These are phyloP conservation scores for Ctena decussata DNA, from an alignment of 2,888 invertebrate species.

Conservation along the genomic window DNA sequence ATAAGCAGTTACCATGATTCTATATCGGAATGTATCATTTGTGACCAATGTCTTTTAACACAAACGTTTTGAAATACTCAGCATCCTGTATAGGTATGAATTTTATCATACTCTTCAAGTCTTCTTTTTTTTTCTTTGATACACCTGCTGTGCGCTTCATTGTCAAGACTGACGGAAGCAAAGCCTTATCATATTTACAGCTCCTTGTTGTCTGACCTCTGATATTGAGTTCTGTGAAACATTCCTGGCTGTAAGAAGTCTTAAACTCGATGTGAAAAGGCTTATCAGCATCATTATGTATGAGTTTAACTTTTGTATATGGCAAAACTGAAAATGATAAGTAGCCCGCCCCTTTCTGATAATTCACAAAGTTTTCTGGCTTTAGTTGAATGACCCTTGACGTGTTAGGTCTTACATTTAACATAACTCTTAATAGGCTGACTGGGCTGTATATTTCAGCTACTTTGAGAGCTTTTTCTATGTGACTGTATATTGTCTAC, in stretches of 20 bases:
- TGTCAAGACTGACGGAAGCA: background rate
- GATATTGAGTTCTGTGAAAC: background rate
- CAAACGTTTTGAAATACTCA: background rate
- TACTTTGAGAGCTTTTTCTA: slow-evolving; percentile 38
- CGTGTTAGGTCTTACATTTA: slow-evolving; percentile 13
- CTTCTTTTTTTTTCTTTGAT: background rate
- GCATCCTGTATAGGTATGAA: background rate
- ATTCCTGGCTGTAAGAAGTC: slow-evolving; percentile 12
- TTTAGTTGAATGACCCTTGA: slow-evolving; percentile 34
- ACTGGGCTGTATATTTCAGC: slow-evolving; percentile 50
- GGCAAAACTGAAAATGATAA: slow-evolving; percentile 36
- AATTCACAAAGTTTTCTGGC: slow-evolving; percentile 38
- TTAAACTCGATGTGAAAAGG: slow-evolving; percentile 16
- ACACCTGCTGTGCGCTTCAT: too few relatives aligned
- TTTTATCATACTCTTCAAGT: background rate
- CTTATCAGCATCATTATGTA: slow-evolving; percentile 18
- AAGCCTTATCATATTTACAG: background rate
- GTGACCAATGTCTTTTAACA: background rate
- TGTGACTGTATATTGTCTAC: slow-evolving; percentile 53
- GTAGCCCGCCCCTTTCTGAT: slow-evolving; percentile 9
- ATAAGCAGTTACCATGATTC: background rate
- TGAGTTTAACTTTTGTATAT: slow-evolving; percentile 42
- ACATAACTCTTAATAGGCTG: slow-evolving; percentile 30
- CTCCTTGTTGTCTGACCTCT: background rate
- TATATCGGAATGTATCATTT: background rate